Evolutionary conservation across 1,140 invertebrate species (phyloP), one percentile per base, ranked within the genome.

Genomic region (Capitella teleta): DNA sequence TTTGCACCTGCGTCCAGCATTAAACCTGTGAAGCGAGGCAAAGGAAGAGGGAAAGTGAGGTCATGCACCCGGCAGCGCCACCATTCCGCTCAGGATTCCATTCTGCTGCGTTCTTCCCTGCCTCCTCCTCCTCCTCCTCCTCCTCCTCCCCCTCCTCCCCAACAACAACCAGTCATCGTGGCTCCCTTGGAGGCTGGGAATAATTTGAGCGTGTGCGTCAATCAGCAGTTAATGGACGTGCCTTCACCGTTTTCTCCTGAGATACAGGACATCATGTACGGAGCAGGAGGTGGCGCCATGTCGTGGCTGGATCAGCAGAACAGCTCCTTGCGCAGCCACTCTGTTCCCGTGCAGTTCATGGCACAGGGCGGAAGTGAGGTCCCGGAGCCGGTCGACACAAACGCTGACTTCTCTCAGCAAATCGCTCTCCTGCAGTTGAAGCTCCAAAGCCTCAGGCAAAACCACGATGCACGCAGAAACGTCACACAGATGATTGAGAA

Each of bases 251-350:
- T 44, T 26, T 44, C 42, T 19, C 42, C 42, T 24, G 42, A 44
- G 21, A 28, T 44, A 16, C 21, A 44, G 42, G 16, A 44, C 25
- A 44, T 44, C 42, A 44, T 44, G 42, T 21, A 8, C 25, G n/a
- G 21, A 10, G 21, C 24, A 16, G 21, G 25, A 10, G 5, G 10
- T n/a, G 16, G 21, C 6, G 10, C 18, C 12, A n/a, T 26, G n/a
- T 44, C 25, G 21, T 16, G 28, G 26, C 6, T 12, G 18, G 23
- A 44, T 21, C n/a, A n/a, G 5, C 41, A 43, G 5, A 8, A 3
- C 4, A 44, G 16, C 42, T 18, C 28, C 23, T 26, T 24, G 2
- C 42, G 42, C 21, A 25, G 21, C 21, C 42, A 25, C n/a, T 44
- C 42, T 2, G 42, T 44, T 16, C 42, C 42, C 5, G 42, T 26